Conservation (phyloP, 2,888 invertebrate genomes). For the Zootermopsis nevadensis region DNA sequence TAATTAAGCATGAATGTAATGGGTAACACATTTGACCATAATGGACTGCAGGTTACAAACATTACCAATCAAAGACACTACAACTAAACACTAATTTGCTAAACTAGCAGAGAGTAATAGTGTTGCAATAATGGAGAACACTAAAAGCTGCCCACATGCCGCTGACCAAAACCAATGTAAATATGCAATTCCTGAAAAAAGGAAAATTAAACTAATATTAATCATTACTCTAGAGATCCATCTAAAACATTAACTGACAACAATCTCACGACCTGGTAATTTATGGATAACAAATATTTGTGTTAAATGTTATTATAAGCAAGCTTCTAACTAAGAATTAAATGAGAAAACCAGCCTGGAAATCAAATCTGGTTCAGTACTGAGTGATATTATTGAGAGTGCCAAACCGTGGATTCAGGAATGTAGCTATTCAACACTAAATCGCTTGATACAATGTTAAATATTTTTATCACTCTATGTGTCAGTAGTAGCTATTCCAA, state of each 20-base stretch:
- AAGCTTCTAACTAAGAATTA: conserved; percentile 30
- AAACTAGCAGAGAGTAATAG: conserved; percentile 47
- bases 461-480: background rate
- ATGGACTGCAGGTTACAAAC: conserved; percentile 36
- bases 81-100: conserved; percentile 37
- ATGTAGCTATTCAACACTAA: conserved; percentile 30
- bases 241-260: conserved; percentile 39
- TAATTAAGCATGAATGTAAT: background rate
- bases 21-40: conserved; percentile 30
- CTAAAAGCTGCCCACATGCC: conserved; percentile 53
- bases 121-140: conserved; percentile 49
- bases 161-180: conserved; percentile 51
- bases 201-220: conserved; percentile 48
- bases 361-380: conserved; percentile 31
- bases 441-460: too few species aligned
- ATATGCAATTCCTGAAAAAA: conserved; percentile 51
- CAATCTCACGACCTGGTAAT: conserved; percentile 35
- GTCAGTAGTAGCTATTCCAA: background rate
- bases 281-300: conserved; percentile 19
- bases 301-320: conserved; percentile 25
- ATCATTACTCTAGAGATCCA: conserved; percentile 26
- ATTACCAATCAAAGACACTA: conserved; percentile 43
- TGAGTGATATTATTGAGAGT: conserved; percentile 17
- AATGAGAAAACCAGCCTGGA: conserved; percentile 38
- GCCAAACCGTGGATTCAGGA: conserved; percentile 16